phyloP scores from a whole-genome alignment of 92 coral and sea anemone genomes.

The Parazoanthus swiftii region DNA sequence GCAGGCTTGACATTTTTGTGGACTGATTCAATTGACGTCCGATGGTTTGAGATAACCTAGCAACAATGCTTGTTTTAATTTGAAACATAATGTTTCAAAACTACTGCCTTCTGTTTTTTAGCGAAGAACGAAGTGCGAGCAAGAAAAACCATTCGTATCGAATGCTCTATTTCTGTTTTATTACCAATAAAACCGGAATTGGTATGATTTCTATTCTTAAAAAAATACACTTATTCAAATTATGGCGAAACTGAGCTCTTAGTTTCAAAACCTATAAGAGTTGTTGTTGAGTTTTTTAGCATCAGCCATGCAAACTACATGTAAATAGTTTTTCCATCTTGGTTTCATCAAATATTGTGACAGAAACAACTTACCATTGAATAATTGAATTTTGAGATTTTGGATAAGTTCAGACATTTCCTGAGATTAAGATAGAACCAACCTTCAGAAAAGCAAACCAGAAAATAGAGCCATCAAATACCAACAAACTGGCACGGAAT shows the following conservation, averaged over 20 bases:
- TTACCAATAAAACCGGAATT: neutral
- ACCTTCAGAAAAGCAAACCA: neutral
- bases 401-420: neutral
- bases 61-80: neutral
- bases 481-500: neutral
- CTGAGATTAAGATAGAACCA: neutral
- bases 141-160: neutral
- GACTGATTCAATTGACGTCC: too few species aligned
- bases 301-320: neutral
- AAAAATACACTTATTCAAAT: too few species aligned
- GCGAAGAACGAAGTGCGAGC: neutral
- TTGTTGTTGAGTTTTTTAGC: neutral
- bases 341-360: neutral
- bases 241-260: neutral
- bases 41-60: neutral
- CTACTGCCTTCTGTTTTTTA: neutral
- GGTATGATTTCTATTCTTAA: neutral
- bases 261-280: neutral
- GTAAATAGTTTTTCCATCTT: neutral
- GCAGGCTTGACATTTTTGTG: neutral
- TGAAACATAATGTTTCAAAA: neutral
- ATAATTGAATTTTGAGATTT: neutral
- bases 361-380: neutral
- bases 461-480: neutral
- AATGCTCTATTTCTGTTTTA: neutral